Conservation (phyloP, 2,888 invertebrate genomes). For the Eupithecia abbreviata region DNA sequence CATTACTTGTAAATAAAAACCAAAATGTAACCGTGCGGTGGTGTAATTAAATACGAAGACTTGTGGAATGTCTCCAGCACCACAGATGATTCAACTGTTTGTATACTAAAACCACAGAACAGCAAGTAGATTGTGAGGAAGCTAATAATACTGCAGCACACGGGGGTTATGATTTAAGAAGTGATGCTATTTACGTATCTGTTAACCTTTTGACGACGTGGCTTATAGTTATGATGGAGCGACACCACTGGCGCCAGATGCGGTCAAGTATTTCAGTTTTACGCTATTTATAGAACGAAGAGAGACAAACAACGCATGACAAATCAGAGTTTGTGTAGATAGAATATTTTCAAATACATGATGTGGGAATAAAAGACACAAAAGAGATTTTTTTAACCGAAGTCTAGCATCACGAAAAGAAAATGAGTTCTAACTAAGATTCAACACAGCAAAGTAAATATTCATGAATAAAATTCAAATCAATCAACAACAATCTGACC, state of each 20-base stretch:
- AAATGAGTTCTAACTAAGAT: neutral
- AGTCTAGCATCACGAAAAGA: neutral
- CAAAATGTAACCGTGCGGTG: conserved; percentile 33
- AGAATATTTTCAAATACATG: too few species aligned
- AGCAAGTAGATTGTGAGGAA: conserved; percentile 13
- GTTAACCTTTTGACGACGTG: conserved; percentile 36
- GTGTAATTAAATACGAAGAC: conserved; percentile 45
- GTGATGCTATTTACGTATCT: conserved; percentile 39
- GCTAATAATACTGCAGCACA: conserved; percentile 38
- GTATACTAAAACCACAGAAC: conserved; percentile 15
- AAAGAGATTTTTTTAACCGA: too few species aligned
- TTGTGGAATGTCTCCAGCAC: conserved; percentile 42
- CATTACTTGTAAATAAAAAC: conserved; percentile 31
- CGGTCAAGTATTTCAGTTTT: conserved; percentile 1
- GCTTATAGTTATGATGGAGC: conserved; percentile 3
- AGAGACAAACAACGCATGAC: neutral
- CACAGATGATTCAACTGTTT: conserved; percentile 16
- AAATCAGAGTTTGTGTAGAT: neutral
- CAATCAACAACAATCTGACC: conserved; percentile 5
- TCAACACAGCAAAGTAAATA: neutral
- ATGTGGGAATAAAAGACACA: too few species aligned
- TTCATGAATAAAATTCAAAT: neutral
- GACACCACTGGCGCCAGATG: conserved; percentile 9
- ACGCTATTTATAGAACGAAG: neutral
- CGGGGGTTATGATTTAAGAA: conserved; percentile 44